A percentile compares a stretch with the other conserved stretches of the same genome.
Conservation (phyloP, 2,888 invertebrate genomes). For the Theretra japonica region DNA sequence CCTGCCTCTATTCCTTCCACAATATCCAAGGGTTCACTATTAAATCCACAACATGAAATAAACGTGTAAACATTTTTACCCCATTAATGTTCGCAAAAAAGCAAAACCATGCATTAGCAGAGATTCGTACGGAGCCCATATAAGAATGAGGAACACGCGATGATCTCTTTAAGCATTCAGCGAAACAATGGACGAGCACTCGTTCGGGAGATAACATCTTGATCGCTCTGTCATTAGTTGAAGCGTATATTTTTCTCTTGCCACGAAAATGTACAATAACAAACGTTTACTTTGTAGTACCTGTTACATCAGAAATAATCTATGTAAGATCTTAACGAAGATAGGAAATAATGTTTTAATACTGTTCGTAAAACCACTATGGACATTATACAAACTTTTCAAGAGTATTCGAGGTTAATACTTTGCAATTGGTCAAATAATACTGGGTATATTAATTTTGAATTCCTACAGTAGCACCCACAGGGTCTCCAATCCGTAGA, state of each 20-base stretch:
- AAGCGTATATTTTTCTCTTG: constrained; percentile 23
- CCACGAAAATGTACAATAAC: not conserved
- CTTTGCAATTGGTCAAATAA: too few species aligned
- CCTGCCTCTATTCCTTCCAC: not conserved
- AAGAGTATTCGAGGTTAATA: too few species aligned
- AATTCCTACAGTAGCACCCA: too few species aligned
- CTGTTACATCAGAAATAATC: constrained; percentile 7
- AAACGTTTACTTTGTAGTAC: not conserved
- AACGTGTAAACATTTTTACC: constrained; percentile 1
- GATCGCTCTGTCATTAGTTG: constrained; percentile 48
- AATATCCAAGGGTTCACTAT: not conserved
- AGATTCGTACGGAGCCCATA: constrained; percentile 43
- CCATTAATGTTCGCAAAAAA: constrained; percentile 15
- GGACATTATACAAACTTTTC: not conserved
- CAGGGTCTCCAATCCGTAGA: too few species aligned
- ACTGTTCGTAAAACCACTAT: too few species aligned
- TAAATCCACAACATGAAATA: constrained; percentile 13
- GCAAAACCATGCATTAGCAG: not conserved
- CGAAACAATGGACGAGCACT: constrained; percentile 61
- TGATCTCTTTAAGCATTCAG: constrained; percentile 62
- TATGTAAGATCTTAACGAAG: not conserved
- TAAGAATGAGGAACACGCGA: constrained; percentile 68
- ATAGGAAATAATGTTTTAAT: too few species aligned
- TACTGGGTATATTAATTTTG: too few species aligned
- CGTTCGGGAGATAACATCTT: constrained; percentile 57